Base-by-base conservation (phyloP, 2,888 invertebrate genomes). In the Beris chalybata region DNA sequence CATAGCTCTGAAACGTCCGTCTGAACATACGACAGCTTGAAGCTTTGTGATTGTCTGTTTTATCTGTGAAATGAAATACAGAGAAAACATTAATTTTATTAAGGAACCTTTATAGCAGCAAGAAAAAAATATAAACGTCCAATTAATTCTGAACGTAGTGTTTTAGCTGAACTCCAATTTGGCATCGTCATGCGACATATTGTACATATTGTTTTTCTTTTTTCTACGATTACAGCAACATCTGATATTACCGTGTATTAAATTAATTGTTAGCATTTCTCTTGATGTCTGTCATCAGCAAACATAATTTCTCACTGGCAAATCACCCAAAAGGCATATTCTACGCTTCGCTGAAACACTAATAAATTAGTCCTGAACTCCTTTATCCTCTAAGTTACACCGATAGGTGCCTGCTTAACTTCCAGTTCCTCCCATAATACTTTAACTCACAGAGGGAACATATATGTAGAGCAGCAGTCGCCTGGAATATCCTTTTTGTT, bases 11-110 rank as follows among this genome's bases (percentile, higher is more conserved):
- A 95, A 95, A 50, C 94, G 83, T 59, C 94, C 93, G 76, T 95
- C 95, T 0, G 94, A 92, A 4, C 93, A 93, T 44, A 93, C 93
- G 68, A 95, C 85, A 22, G 86, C 87, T 78, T 95, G 95, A 72
- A 95, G 85, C 74, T 91, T 90, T 72, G 93, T 93, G 66, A 95
- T 89, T 2, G 92, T 93, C 79, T 92, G 92, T 74, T 89, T 91
- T 30, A 92, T 92, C 93, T 94, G 82, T 9, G 48, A 59, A 44
- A 22, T 22, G 55, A 55, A 31, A 32, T 32, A 13, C n/a, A 38
- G 6, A 31, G 13, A 54, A 54, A 56, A 44, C 44, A 11, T 38
- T 45, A 45, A 44, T 29, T 38, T 38, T 38, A 38, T 38, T 38
- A 9, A 38, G 38, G 5, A 38, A 7, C 38, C 22, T 22, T 22